Percentiles rank a stretch among this genome's conserved stretches.
These are phyloP conservation scores for Exocentrus adspersus DNA, from an alignment of 2,888 invertebrate genomes.

Conservation along the genomic window DNA sequence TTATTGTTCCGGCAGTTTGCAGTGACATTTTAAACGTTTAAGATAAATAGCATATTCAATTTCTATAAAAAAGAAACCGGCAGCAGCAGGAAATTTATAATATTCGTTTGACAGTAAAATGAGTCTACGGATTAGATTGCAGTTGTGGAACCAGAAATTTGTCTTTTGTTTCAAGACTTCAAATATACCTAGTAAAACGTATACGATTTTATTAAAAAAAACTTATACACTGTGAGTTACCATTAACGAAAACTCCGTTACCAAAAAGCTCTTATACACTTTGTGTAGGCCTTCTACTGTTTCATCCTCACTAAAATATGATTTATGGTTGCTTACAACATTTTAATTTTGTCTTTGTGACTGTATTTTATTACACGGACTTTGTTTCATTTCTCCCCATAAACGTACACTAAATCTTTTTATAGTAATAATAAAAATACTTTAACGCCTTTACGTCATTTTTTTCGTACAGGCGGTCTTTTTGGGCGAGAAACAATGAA, in stretches of 20 bases:
- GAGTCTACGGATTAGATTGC: background rate
- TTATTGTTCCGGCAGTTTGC: conserved; percentile 21
- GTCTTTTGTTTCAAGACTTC: too few relatives aligned
- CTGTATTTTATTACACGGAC: conserved; percentile 9
- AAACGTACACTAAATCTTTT: conserved; percentile 19
- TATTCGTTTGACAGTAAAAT: background rate
- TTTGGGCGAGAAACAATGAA: conserved; percentile 34
- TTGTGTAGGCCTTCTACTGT: background rate
- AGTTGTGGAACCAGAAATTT: too few relatives aligned
- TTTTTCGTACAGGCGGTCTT: conserved; percentile 17
- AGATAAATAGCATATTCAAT: conserved; percentile 1
- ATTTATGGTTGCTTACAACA: conserved; percentile 3
- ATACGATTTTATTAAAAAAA: too few relatives aligned
- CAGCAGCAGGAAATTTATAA: background rate
- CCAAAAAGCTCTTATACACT: background rate
- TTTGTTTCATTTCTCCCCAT: conserved; percentile 15
- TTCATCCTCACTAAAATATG: background rate
- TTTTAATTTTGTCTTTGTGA: conserved; percentile 15
- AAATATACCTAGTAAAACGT: too few relatives aligned
- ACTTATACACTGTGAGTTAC: background rate
- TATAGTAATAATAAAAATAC: conserved; percentile 21
- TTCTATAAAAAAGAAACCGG: conserved; percentile 2
- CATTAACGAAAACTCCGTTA: background rate
- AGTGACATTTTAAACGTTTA: background rate
- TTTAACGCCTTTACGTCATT: conserved; percentile 12